Conservation (phyloP, 2,888 invertebrate genomes). For the Patella ulyssiponensis region DNA sequence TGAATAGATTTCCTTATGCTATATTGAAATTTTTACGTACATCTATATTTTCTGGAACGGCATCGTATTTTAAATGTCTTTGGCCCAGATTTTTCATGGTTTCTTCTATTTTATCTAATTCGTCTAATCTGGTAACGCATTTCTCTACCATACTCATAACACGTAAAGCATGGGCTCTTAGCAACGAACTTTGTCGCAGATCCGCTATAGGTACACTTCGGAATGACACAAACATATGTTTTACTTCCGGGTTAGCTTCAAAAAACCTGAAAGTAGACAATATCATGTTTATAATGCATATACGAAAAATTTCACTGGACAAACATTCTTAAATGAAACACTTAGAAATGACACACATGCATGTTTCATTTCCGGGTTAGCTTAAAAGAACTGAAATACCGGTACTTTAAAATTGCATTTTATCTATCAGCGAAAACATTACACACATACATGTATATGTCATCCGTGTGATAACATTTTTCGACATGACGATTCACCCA, state of each 20-base stretch:
- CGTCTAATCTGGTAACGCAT: not conserved
- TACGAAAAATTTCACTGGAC: too few relatives aligned
- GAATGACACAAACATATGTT: not conserved
- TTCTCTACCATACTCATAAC: conserved; percentile 6
- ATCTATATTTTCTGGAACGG: not conserved
- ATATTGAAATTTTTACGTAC: not conserved
- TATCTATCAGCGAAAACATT: too few relatives aligned
- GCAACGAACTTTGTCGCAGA: not conserved
- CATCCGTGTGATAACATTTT: too few relatives aligned
- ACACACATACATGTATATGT: too few relatives aligned
- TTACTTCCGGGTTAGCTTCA: not conserved
- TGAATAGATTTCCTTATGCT: too few relatives aligned
- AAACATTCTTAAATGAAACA: not conserved
- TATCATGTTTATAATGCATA: too few relatives aligned
- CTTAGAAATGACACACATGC: not conserved
- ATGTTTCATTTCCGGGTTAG: not conserved
- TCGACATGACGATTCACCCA: too few relatives aligned
- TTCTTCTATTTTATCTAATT: conserved; percentile 5
- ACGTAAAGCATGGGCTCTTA: conserved; percentile 7
- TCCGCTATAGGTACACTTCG: not conserved
- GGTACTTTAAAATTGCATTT: too few relatives aligned
- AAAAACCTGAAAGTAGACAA: not conserved
- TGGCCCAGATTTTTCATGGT: not conserved
- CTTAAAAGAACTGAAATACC: not conserved
- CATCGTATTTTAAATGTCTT: not conserved